Evolutionary conservation across 2,888 invertebrate species (phyloP), one percentile per base, ranked within the genome.

Genomic region (Sisyra terminalis): DNA sequence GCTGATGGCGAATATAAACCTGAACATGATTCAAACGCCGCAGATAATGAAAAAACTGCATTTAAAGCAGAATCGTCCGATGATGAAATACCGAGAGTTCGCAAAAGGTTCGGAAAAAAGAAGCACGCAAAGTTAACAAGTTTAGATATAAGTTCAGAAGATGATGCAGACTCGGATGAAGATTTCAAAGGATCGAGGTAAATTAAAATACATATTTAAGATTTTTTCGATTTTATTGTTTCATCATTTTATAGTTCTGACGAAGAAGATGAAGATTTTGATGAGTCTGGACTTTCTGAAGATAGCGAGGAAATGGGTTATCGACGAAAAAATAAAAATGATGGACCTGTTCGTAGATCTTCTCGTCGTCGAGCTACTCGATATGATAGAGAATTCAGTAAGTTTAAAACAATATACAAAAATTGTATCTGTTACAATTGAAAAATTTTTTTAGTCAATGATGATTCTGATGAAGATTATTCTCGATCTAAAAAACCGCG

Each of bases 101-200:
- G 51, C 18, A 53, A 14, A 11, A 55, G 53, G 39, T 51, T 57
- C 3, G 54, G 54, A 29, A 66, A 66, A 49, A 76, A 81, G 55
- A 84, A 84, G 53, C 70, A 77, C 29, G 69, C 85, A 18, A 82
- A 84, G 52, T 60, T 89, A 35, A 87, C 87, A 55, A 80, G 80
- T 39, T 63, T 89, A 41, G 85, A 88, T 52, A 76, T 80, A n/a
- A 71, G 73, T 17, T 76, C 77, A 35, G 84, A 83, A 32, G 82
- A 84, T 55, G 83, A 87, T 58, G 77, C 77, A 29, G 77, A 73
- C 44, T 85, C 83, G 1, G 92, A 92, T 55, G 92, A 92, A 59
- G 93, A 93, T 61, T 93, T 92, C 56, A 85, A 87, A 57, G 86
- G 87, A 34, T 77, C 81, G 0, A 79, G 80, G 73, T 81, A 61